These are phyloP conservation scores for Masticophis lateralis DNA, from an alignment of 2,797 vertebrate species.

Conservation along the genomic window DNA sequence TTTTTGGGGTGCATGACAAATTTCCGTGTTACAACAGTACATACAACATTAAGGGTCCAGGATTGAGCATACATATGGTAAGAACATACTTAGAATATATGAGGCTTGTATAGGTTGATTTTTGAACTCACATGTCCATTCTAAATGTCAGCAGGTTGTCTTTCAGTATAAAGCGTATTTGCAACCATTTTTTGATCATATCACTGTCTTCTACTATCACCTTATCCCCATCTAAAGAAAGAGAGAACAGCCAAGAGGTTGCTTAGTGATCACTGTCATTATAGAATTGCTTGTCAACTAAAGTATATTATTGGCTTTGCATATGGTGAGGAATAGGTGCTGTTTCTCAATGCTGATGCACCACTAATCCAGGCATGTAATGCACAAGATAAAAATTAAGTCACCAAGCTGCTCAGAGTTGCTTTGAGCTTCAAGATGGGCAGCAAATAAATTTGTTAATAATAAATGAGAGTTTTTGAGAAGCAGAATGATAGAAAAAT, in stretches of 20 bases:
- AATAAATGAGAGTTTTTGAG: neutral
- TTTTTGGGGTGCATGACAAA: neutral
- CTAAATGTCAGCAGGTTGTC: neutral
- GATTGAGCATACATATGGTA: neutral
- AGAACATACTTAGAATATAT: neutral
- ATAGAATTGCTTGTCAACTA: neutral
- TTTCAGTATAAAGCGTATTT: neutral
- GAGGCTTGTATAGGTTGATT: neutral
- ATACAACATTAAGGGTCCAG: neutral
- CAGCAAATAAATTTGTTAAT: neutral
- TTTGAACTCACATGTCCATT: neutral
- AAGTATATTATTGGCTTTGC: too few species aligned
- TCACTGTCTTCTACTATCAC: too few species aligned
- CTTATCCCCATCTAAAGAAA: neutral
- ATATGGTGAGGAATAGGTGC: neutral
- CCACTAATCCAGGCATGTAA: neutral
- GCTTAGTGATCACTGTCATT: neutral
- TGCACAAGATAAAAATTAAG: neutral
- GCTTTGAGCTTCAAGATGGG: neutral
- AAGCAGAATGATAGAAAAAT: neutral
- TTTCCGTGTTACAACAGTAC: neutral
- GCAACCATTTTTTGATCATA: neutral
- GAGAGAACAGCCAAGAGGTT: neutral
- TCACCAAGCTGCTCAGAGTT: neutral
- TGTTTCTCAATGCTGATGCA: neutral